phyloP scores from a whole-genome alignment of 2,113 vertebrate genomes.

The Pomatorhinus ruficollis region DNA sequence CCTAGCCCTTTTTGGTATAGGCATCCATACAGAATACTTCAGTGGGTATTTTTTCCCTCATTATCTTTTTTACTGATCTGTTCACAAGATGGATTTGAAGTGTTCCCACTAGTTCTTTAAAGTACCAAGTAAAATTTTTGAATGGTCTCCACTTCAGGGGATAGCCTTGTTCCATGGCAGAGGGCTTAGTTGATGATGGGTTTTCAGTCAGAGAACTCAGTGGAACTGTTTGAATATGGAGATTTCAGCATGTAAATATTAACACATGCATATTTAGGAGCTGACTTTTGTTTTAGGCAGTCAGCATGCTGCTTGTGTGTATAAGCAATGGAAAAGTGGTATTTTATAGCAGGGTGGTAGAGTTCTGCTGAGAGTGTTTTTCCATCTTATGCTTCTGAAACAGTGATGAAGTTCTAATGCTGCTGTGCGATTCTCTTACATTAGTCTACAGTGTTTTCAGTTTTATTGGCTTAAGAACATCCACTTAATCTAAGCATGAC shows the following conservation, averaged over 20 bases:
- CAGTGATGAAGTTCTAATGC: not conserved
- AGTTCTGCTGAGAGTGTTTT: not conserved
- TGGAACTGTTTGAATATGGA: not conserved
- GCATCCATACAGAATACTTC: not conserved
- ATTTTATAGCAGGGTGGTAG: not conserved
- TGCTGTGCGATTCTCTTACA: not conserved
- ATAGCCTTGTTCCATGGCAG: not conserved
- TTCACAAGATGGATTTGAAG: not conserved
- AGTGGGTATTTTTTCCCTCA: not conserved
- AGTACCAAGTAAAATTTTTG: not conserved
- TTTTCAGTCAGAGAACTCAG: not conserved
- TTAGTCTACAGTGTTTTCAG: slow-evolving; percentile 10
- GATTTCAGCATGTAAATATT: not conserved
- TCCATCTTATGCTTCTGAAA: slow-evolving; percentile 20
- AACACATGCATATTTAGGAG: not conserved
- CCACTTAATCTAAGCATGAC: slow-evolving; percentile 61
- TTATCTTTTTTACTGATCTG: not conserved
- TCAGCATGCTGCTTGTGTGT: not conserved
- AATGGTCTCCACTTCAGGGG: not conserved
- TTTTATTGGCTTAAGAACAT: slow-evolving; percentile 65
- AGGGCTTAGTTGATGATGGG: not conserved
- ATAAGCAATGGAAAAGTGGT: not conserved
- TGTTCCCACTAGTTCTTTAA: not conserved
- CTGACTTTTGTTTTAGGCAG: not conserved
- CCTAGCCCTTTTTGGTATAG: not conserved